These are phyloP conservation scores for Odontomyia ornata DNA, from an alignment of 2,888 invertebrate genomes.

Conservation along the genomic window DNA sequence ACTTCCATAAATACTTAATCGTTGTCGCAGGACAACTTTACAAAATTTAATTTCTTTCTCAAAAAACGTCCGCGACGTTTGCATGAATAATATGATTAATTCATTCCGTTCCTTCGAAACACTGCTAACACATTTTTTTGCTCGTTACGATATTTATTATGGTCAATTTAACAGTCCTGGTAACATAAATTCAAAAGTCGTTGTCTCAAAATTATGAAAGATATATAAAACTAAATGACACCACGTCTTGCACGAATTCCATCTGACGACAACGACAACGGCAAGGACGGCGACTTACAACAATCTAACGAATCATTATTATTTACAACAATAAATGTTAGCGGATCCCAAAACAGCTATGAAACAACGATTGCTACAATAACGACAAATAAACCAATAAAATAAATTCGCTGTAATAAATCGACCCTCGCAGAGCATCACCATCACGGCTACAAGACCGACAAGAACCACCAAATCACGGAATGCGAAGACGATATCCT, in stretches of 20 bases:
- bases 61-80: no score
- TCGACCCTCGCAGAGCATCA: slow-evolving; percentile 1
- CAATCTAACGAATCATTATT: slow-evolving; percentile 17
- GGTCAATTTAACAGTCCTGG: not conserved
- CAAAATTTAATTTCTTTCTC: no score
- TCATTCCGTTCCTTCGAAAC: no score
- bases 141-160: not conserved
- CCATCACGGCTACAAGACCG: not conserved
- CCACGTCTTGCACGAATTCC: not conserved
- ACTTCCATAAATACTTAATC: no score
- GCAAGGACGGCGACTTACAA: not conserved
- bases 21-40: no score
- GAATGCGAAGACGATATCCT: not conserved
- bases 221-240: slow-evolving; percentile 1
- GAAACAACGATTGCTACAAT: slow-evolving; percentile 34
- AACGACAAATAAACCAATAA: slow-evolving; percentile 40
- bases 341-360: slow-evolving; percentile 12
- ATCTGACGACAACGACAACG: not conserved
- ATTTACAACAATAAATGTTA: slow-evolving; percentile 10
- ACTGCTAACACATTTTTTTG: no score
- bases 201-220: not conserved
- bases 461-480: not conserved
- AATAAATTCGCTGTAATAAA: slow-evolving; percentile 42
- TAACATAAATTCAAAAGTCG: slow-evolving; percentile 8
- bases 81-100: no score